These are phyloP conservation scores for Pangasianodon hypophthalmus DNA, from an alignment of 2,113 vertebrate genomes.

Conservation along the genomic window DNA sequence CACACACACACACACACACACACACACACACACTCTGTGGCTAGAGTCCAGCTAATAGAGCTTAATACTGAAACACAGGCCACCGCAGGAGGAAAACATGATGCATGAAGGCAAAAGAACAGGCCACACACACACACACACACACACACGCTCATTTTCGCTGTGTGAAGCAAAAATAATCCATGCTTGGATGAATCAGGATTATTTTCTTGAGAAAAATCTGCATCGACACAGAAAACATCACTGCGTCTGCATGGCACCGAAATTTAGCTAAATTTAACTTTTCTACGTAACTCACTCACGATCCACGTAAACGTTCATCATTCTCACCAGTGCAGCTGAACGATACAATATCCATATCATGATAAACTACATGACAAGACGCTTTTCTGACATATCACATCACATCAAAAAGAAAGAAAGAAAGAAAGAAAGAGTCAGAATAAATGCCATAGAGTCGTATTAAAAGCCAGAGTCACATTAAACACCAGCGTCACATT, in stretches of 20 bases:
- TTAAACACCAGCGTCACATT: background rate
- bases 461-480: background rate
- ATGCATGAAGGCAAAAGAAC: background rate
- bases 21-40: background rate
- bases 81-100: slow-evolving; percentile 1
- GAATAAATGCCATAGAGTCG: background rate
- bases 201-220: background rate
- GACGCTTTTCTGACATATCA: background rate
- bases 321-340: background rate
- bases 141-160: background rate
- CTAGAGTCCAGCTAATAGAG: slow-evolving; percentile 38
- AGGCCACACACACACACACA: background rate
- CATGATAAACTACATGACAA: background rate
- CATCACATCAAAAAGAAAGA: background rate
- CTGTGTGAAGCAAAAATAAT: background rate
- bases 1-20: background rate
- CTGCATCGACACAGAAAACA: background rate
- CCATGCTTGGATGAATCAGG: background rate
- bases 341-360: no score
- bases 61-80: slow-evolving; percentile 32
- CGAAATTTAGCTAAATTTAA: no score
- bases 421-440: background rate
- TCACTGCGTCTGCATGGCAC: background rate
- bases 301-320: background rate
- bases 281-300: background rate